Evolutionary conservation across 2,888 invertebrate species (phyloP).

Genomic region (Hyposoter dolosus): DNA sequence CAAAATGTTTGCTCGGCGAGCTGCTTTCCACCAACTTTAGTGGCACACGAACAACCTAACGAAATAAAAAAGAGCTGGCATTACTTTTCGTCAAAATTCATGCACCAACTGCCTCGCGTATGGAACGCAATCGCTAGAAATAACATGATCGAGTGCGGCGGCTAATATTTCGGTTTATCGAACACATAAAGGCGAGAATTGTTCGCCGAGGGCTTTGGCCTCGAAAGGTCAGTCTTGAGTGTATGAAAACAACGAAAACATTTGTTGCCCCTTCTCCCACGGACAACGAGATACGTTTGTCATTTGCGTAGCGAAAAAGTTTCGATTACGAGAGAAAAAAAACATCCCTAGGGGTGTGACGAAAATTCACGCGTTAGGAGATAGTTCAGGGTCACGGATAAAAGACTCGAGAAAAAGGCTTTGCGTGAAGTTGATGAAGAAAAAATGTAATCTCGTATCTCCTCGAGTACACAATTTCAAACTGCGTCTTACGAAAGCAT

Average conservation of each 20-base stretch:
- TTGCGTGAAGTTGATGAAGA: not conserved
- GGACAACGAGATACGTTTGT: slow-evolving; percentile 17
- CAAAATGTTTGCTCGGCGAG: slow-evolving; percentile 34
- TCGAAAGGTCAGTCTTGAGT: slow-evolving; percentile 28
- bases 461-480: slow-evolving; percentile 6
- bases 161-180: not conserved
- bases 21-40: not conserved
- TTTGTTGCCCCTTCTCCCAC: not conserved
- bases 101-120: not conserved
- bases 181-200: slow-evolving; percentile 33
- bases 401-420: not conserved
- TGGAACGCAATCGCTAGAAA: not conserved
- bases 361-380: not conserved
- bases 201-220: slow-evolving; percentile 37
- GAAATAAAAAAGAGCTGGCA: not conserved
- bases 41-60: not conserved
- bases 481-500: slow-evolving; percentile 47
- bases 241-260: not conserved
- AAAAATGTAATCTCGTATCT: not conserved
- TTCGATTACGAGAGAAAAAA: slow-evolving; percentile 14
- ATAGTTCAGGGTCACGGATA: slow-evolving; percentile 18
- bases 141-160: not conserved
- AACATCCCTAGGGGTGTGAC: not conserved
- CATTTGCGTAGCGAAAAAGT: slow-evolving; percentile 26
- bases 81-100: not conserved